Evolutionary conservation across 2,888 invertebrate genomes (phyloP).

Genomic region (Sycophila texana): DNA sequence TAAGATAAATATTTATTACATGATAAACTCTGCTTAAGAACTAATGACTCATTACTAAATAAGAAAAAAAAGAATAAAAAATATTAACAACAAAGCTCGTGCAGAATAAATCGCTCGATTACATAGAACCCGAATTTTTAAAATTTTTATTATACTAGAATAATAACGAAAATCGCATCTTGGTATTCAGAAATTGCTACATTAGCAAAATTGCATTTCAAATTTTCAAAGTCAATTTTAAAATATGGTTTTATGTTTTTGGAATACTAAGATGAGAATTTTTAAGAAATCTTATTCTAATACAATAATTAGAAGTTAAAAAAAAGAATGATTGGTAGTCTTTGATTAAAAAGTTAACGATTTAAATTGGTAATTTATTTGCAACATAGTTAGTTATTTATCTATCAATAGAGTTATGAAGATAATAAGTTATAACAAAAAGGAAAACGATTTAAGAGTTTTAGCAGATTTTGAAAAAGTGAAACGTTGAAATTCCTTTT

Average conservation of each 20-base stretch:
- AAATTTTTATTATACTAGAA: slow-evolving; percentile 25
- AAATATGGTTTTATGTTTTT: neutral
- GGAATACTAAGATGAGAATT: neutral
- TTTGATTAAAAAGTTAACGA: too few species aligned
- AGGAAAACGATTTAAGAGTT: too few species aligned
- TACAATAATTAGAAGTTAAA: too few species aligned
- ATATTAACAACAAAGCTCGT: slow-evolving; percentile 25
- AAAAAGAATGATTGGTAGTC: too few species aligned
- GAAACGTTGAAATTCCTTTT: neutral
- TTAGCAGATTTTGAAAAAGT: neutral
- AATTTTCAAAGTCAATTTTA: neutral
- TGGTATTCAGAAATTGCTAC: slow-evolving; percentile 30
- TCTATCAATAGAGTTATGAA: too few species aligned
- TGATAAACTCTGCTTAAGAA: slow-evolving; percentile 32
- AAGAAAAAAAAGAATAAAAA: slow-evolving; percentile 25
- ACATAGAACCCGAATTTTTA: slow-evolving; percentile 26
- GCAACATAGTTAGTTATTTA: too few species aligned
- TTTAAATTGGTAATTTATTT: too few species aligned
- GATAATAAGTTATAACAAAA: too few species aligned
- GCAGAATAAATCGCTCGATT: slow-evolving; percentile 20
- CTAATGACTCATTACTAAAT: slow-evolving; percentile 48
- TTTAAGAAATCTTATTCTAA: too few species aligned
- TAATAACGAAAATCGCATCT: slow-evolving; percentile 10
- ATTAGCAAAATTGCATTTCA: neutral
- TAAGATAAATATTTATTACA: slow-evolving; percentile 5